Percentiles rank a stretch among this genome's conserved stretches.
phyloP scores from a whole-genome alignment of 2,888 invertebrate genomes.

The Teleogryllus oceanicus region DNA sequence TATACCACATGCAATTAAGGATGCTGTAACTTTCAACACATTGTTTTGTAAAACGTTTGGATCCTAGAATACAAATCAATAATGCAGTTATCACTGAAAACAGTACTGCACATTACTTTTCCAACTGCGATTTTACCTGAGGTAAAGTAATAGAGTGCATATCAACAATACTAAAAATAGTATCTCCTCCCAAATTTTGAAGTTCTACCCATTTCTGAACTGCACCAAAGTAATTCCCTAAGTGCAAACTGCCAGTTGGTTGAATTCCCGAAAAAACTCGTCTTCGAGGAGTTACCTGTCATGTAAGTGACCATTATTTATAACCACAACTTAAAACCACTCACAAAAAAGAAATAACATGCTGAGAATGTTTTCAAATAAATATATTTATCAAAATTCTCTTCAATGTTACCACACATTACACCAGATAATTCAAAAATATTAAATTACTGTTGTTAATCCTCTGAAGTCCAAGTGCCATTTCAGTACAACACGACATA shows the following conservation, averaged over 20 bases:
- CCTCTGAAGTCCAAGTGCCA: too few species aligned
- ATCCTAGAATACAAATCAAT: constrained; percentile 51
- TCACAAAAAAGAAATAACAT: too few species aligned
- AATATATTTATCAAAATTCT: too few species aligned
- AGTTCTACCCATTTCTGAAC: constrained; percentile 79
- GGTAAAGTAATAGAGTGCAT: constrained; percentile 87
- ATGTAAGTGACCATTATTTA: too few species aligned
- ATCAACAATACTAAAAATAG: constrained; percentile 84
- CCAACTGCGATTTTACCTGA: constrained; percentile 54
- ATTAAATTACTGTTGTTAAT: too few species aligned
- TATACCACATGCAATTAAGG: constrained; percentile 85
- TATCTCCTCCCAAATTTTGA: constrained; percentile 67
- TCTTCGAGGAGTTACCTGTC: neutral
- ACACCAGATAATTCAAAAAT: too few species aligned
- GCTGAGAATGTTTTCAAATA: too few species aligned
- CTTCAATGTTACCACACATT: too few species aligned
- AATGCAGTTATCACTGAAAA: neutral
- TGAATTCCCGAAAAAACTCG: constrained; percentile 91
- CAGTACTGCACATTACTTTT: neutral
- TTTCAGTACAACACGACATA: too few species aligned
- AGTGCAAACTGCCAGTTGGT: constrained; percentile 89
- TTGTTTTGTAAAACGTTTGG: constrained; percentile 59
- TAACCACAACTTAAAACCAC: too few species aligned
- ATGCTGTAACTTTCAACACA: constrained; percentile 75
- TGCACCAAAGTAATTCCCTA: constrained; percentile 96